These are phyloP conservation scores for Plebejus anna DNA, from an alignment of 2,888 invertebrate genomes.

Conservation along the genomic window DNA sequence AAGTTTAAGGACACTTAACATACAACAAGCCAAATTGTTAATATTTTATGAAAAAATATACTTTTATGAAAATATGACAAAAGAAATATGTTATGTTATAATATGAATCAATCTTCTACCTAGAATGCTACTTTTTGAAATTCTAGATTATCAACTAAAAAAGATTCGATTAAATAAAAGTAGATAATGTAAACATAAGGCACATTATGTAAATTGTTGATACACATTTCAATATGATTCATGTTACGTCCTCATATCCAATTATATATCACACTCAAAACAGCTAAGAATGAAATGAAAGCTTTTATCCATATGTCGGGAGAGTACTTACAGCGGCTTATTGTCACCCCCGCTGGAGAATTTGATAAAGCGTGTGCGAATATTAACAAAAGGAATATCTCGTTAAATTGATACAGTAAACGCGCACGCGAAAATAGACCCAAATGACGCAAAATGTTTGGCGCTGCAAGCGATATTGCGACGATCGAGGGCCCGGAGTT, in stretches of 20 bases:
- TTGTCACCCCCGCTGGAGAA: conserved; percentile 80
- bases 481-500: conserved; percentile 49
- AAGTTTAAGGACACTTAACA: too few species aligned
- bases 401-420: conserved; percentile 76
- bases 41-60: too few species aligned
- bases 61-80: too few species aligned
- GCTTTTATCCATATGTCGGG: conserved; percentile 80
- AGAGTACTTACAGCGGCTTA: conserved; percentile 80
- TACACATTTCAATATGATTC: conserved; percentile 14
- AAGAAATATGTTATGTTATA: too few species aligned
- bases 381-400: conserved; percentile 81
- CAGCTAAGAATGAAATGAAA: conserved; percentile 78
- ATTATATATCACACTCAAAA: conserved; percentile 63
- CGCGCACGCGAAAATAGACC: conserved; percentile 54
- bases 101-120: too few species aligned
- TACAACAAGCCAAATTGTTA: too few species aligned
- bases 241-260: conserved; percentile 39
- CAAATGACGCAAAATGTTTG: conserved; percentile 40
- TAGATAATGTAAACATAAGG: not conserved
- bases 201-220: not conserved
- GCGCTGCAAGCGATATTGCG: conserved; percentile 50
- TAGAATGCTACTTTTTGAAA: not conserved
- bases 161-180: not conserved
- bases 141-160: not conserved
- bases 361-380: conserved; percentile 81